Evolutionary conservation across 2,888 invertebrate species (phyloP).

Genomic region (Elegia similella): DNA sequence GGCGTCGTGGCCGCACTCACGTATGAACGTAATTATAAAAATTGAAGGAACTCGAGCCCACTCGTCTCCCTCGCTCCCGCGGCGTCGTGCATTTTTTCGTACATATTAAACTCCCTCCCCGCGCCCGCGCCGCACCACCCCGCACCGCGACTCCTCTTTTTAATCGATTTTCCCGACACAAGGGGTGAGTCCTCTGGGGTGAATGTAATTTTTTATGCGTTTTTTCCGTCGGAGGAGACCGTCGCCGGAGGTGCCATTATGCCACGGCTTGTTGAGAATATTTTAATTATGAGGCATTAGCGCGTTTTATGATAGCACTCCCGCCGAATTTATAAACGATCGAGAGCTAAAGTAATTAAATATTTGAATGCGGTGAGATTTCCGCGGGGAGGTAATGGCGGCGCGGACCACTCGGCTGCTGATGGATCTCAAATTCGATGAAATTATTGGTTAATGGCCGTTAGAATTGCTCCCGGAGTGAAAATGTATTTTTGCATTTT

Average conservation of each 20-base stretch:
- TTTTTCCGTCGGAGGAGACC: constrained; percentile 74
- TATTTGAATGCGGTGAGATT: constrained; percentile 81
- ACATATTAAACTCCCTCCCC: constrained; percentile 77
- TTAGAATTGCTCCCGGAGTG: constrained; percentile 60
- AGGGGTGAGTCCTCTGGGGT: constrained; percentile 82
- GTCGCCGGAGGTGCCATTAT: constrained; percentile 81
- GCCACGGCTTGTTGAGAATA: constrained; percentile 82
- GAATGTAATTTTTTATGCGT: constrained; percentile 83
- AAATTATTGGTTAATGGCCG: constrained; percentile 77
- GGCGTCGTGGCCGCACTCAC: constrained; percentile 77
- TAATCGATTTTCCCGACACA: constrained; percentile 82
- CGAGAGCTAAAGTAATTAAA: constrained; percentile 79
- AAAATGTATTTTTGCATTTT: constrained; percentile 54
- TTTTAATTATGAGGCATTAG: constrained; percentile 83
- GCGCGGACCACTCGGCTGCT: constrained; percentile 55
- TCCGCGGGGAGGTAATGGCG: constrained; percentile 77
- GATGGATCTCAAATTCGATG: constrained; percentile 79
- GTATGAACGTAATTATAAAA: constrained; percentile 82
- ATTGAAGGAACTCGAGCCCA: constrained; percentile 74
- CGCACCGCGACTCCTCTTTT: constrained; percentile 79
- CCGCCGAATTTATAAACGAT: constrained; percentile 77
- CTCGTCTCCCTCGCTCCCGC: constrained; percentile 74
- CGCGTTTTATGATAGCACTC: constrained; percentile 82
- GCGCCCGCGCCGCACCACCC: constrained; percentile 50
- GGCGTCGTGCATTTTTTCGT: constrained; percentile 81